These are phyloP conservation scores for Quadroppia sp. DNA, from an alignment of 2,888 invertebrate genomes.

Conservation along the genomic window DNA sequence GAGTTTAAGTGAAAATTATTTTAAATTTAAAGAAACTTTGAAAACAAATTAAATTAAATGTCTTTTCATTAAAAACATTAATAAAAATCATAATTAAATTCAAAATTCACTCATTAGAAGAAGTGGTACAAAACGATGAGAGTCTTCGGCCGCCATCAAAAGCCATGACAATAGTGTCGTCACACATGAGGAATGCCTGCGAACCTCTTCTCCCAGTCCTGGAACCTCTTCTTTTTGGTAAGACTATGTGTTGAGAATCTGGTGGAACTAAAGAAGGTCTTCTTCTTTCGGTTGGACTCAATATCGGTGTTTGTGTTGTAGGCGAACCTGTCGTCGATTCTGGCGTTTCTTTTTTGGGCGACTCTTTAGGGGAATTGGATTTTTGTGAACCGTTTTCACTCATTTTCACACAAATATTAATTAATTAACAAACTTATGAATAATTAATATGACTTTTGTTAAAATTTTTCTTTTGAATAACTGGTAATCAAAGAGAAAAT, in stretches of 20 bases:
- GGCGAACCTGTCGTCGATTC: conserved; percentile 12
- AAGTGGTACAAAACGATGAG: conserved; percentile 40
- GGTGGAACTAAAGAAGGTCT: conserved; percentile 22
- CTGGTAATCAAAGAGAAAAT: neutral
- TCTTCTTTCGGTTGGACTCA: neutral
- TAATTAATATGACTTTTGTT: neutral
- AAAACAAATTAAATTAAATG: no score
- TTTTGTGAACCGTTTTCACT: conserved; percentile 31
- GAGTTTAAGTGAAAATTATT: no score
- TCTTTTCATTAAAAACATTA: no score
- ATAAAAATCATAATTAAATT: no score
- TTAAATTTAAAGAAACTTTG: no score
- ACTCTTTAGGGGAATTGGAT: conserved; percentile 8
- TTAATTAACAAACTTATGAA: conserved; percentile 17
- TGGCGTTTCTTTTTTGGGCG: conserved; percentile 7
- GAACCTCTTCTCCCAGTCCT: conserved; percentile 37
- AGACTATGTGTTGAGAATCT: conserved; percentile 5
- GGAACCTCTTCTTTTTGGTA: conserved; percentile 12
- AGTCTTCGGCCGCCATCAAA: conserved; percentile 37
- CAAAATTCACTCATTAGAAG: conserved; percentile 34
- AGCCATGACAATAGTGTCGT: conserved; percentile 36
- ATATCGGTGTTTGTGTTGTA: neutral
- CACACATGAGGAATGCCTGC: conserved; percentile 35
- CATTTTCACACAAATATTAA: neutral
- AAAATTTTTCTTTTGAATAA: conserved; percentile 9